phyloP scores from a whole-genome alignment of 2,888 invertebrate genomes.

The Crocallis elinguaria region DNA sequence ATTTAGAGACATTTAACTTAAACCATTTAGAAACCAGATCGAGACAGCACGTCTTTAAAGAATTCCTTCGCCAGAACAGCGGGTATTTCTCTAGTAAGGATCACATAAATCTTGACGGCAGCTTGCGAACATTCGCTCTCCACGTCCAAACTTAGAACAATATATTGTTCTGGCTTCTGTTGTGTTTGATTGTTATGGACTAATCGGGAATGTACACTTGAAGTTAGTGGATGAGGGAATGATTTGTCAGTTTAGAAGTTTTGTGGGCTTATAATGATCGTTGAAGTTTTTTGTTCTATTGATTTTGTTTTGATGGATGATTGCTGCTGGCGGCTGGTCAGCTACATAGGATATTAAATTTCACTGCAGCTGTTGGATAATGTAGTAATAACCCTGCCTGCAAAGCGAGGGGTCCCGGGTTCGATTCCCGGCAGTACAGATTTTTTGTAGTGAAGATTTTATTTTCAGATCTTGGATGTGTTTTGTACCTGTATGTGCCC shows the following conservation, averaged over 20 bases:
- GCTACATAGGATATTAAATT: no score
- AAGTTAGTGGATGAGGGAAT: conserved; percentile 4
- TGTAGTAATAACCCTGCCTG: no score
- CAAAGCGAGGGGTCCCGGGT: no score
- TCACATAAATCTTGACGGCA: conserved; percentile 51
- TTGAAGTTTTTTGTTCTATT: neutral
- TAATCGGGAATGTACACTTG: conserved; percentile 27
- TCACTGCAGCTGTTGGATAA: no score
- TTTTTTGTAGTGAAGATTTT: no score
- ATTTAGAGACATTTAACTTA: no score
- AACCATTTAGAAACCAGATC: neutral
- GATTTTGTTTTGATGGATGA: no score
- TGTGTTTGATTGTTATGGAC: conserved; percentile 39
- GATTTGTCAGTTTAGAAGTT: conserved; percentile 1
- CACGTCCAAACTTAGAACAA: conserved; percentile 49
- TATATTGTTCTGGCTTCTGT: conserved; percentile 42
- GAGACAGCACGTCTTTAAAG: conserved; percentile 20
- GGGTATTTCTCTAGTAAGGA: conserved; percentile 21
- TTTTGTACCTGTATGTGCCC: no score
- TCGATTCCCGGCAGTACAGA: no score
- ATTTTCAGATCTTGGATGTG: no score
- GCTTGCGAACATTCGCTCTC: conserved; percentile 48
- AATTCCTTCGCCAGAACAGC: conserved; percentile 11
- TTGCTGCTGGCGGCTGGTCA: no score
- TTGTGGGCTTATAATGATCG: neutral